These are phyloP conservation scores for Brachionichthys hirsutus DNA, from an alignment of 2,113 vertebrate species.

Conservation along the genomic window DNA sequence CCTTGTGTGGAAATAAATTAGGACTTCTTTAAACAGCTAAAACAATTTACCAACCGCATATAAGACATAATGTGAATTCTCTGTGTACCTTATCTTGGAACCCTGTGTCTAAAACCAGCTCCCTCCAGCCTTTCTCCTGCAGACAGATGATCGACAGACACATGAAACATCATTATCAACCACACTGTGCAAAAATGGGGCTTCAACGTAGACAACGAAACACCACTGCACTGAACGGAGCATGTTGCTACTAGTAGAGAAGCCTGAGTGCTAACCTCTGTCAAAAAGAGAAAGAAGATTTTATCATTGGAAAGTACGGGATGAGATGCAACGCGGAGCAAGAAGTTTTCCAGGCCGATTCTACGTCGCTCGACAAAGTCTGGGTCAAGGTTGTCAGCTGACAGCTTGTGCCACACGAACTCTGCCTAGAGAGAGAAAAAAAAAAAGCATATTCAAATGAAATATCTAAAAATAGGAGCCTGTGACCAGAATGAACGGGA, in stretches of 20 bases:
- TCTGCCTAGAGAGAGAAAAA: slow-evolving; percentile 82
- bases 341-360: slow-evolving; percentile 92
- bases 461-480: no score
- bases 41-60: no score
- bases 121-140: slow-evolving; percentile 92
- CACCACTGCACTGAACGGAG: neutral
- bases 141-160: slow-evolving; percentile 24
- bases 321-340: slow-evolving; percentile 90
- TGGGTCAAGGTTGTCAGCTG: slow-evolving; percentile 94
- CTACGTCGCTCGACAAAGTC: slow-evolving; percentile 93
- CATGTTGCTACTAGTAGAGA: neutral
- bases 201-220: neutral
- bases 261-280: slow-evolving; percentile 77
- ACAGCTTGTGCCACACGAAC: slow-evolving; percentile 95
- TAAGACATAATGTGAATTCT: neutral
- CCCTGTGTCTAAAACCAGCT: slow-evolving; percentile 88
- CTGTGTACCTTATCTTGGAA: slow-evolving; percentile 88
- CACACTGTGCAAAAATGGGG: neutral
- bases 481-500: no score
- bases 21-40: neutral
- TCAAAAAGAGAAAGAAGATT: slow-evolving; percentile 89
- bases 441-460: no score
- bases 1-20: slow-evolving; percentile 70
- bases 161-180: slow-evolving; percentile 15
- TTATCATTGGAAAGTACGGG: slow-evolving; percentile 86